These are phyloP conservation scores for Ceratosolen fusciceps DNA, from an alignment of 1,140 invertebrate genomes.

Conservation along the genomic window DNA sequence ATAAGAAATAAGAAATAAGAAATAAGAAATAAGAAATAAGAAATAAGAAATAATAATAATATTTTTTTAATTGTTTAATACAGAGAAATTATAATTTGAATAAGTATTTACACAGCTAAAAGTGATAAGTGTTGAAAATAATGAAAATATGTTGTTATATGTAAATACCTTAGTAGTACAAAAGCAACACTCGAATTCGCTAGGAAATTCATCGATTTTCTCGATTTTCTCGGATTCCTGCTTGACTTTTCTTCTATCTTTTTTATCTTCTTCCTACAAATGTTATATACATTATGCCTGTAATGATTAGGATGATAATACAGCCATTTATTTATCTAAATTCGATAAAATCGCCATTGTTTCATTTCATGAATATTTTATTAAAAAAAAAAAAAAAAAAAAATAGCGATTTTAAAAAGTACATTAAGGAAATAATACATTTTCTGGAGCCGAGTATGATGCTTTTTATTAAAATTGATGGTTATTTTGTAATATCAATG, in stretches of 20 bases:
- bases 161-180: constrained; percentile 91
- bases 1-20: neutral
- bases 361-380: neutral
- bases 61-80: constrained; percentile 5
- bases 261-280: constrained; percentile 80
- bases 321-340: constrained; percentile 23
- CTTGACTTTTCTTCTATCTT: constrained; percentile 77
- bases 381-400: neutral
- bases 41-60: constrained; percentile 6
- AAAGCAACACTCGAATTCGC: constrained; percentile 96
- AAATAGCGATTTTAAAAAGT: neutral
- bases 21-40: constrained; percentile 1
- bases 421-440: constrained; percentile 14
- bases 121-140: constrained; percentile 28
- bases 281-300: constrained; percentile 64
- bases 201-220: constrained; percentile 85
- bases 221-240: constrained; percentile 57
- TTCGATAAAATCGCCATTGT: constrained; percentile 24
- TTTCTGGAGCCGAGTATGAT: neutral
- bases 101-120: constrained; percentile 43
- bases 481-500: too few relatives aligned
- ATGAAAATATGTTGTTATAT: constrained; percentile 35
- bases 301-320: constrained; percentile 40
- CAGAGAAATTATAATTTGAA: constrained; percentile 16
- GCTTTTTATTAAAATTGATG: neutral